Evolutionary conservation across 2,888 invertebrate genomes (phyloP).

Genomic region (Hylaea fasciaria): DNA sequence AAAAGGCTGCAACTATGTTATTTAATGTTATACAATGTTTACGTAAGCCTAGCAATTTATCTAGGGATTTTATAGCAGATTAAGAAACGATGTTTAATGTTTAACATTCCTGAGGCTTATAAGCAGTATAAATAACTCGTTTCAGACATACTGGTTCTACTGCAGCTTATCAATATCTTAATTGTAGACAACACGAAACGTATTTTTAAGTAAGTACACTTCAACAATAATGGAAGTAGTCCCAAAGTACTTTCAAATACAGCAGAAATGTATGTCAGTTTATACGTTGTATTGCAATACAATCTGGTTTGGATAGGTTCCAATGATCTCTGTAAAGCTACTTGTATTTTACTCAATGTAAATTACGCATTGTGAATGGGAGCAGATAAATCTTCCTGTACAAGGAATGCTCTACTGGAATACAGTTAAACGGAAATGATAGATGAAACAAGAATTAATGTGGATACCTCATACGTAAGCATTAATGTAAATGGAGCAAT

Average conservation of each 20-base stretch:
- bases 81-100: conserved; percentile 14
- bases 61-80: conserved; percentile 12
- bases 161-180: conserved; percentile 7
- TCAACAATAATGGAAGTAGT: conserved; percentile 1
- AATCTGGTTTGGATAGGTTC: conserved; percentile 54
- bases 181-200: neutral
- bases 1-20: conserved; percentile 26
- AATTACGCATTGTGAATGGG: conserved; percentile 51
- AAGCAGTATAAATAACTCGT: neutral
- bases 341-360: conserved; percentile 51
- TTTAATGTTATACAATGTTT: conserved; percentile 43
- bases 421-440: conserved; percentile 42
- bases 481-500: conserved; percentile 35
- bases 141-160: neutral
- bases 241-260: conserved; percentile 27
- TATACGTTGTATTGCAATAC: conserved; percentile 31
- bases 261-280: conserved; percentile 22
- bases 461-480: conserved; percentile 37
- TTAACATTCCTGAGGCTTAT: conserved; percentile 5
- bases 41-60: conserved; percentile 28
- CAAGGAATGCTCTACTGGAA: conserved; percentile 47
- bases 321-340: conserved; percentile 48
- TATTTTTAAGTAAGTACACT: neutral
- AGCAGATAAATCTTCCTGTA: conserved; percentile 50
- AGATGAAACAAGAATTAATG: conserved; percentile 38